Base-by-base conservation (phyloP, 1,140 invertebrate genomes). In the Ruditapes philippinarum region DNA sequence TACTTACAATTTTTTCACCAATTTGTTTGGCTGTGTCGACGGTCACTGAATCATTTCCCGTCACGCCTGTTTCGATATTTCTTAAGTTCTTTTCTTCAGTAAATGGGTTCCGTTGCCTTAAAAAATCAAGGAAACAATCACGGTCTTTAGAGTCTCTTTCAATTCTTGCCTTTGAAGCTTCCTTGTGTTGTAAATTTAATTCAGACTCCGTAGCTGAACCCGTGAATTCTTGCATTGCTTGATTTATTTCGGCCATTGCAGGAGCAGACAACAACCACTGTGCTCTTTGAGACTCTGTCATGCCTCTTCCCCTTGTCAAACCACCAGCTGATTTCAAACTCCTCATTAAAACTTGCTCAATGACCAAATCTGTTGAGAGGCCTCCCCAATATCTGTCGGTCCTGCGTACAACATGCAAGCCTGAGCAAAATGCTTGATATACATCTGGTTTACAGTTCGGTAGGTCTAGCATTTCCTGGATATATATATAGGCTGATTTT, bases 401-500 rank as follows among this genome's bases (percentile, higher is more conserved):
- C 31, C 92, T 38, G 17, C 92, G 73, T n/a, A 92, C 38, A 25
- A 91, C 92, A 88, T 91, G 92, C 28, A 70, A 81, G 11, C 91
- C 92, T 76, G 78, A 33, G 3, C 38, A 78, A 83, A 91, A 95
- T 93, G 90, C 1, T 96, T 94, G 5, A 82, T 91, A 49, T 17
- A 91, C 45, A 7, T 84, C 60, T 78, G 80, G 76, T 28, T 88
- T 17, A 40, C 7, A 25, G 17, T 91, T 80, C 51, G 93, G 28
- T 81, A 95, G 91, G 81, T 93, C 51, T 84, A 70, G 0, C 95
- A 95, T 96, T 91, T 96, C 89, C 94, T 96, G 96, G 9, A 96
- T 70, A 91, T 96, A 96, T 28, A 96, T 76, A 54, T 95, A 94
- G 65, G 92, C 91, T 80, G 94, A 95, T 94, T 96, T 96, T 11